Evolutionary conservation across 1,140 invertebrate genomes (phyloP), one percentile per base, ranked within the genome.

Genomic region (Orussus abietinus): DNA sequence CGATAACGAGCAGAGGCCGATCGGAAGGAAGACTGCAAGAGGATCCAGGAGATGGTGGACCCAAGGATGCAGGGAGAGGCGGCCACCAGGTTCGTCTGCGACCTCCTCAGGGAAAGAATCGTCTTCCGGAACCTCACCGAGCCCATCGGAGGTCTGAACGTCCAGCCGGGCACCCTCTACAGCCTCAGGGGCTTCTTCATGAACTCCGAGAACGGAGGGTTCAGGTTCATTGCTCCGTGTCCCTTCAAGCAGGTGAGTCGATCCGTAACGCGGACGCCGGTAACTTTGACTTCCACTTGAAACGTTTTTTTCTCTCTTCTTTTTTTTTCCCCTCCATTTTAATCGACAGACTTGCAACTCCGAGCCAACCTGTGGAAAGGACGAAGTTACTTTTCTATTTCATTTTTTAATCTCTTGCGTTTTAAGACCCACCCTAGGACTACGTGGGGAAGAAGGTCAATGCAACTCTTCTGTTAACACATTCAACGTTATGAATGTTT

Each of bases 191-290:
- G 46, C 28, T 49, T 43, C 32, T 49, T 49, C 19, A 35, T 49
- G 28, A 49, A 40, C 25, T 29, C 40, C n/a, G 41, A 49, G 14
- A 15, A 43, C 26, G 31, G 42, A 19, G 37, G 36, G 11, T 44
- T 39, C 37, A 26, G 41, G 36, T 49, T 49, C 22, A 49, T 49
- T 19, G 44, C 46, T 21, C 36, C 46, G 11, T 49, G 46, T 35
- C 41, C 46, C 11, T 49, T 49, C 15, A 39, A 44, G 34, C 46
- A 49, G 46, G 46, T 49, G 17, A 42, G 28, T 21, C 11, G 7
- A 10, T 32, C 14, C 13, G 7, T 32, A 9, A 25, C 22, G n/a
- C n/a, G n/a, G n/a, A n/a, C n/a, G n/a, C n/a, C n/a, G n/a, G n/a
- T n/a, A n/a, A n/a, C n/a, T n/a, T n/a, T n/a, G n/a, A n/a, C n/a